A percentile compares a stretch with the other conserved stretches of the same genome.
Evolutionary conservation across 2,113 vertebrate genomes (phyloP).

Genomic region (Eleginops maclovinus): DNA sequence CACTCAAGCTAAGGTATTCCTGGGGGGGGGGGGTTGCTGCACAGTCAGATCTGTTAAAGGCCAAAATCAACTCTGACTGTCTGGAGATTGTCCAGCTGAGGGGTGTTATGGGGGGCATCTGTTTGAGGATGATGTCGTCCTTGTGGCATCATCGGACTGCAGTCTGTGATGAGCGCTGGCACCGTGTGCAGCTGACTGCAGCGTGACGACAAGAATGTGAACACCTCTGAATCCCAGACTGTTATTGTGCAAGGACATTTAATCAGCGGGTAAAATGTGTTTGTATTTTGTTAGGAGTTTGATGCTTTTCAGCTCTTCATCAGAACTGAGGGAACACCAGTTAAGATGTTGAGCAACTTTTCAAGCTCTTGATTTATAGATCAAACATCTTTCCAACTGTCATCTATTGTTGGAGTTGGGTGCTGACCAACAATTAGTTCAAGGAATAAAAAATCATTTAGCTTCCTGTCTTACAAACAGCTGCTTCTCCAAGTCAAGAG

Average conservation of each 20-base stretch:
- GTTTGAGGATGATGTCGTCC: conserved; percentile 55
- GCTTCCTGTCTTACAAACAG: conserved; percentile 8
- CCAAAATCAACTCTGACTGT: conserved; percentile 19
- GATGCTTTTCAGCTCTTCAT: background rate
- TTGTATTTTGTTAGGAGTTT: too few species aligned
- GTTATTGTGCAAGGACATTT: conserved; percentile 6
- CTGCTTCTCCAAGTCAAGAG: background rate
- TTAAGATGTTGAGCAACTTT: background rate
- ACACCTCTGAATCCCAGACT: background rate
- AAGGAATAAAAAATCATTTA: background rate
- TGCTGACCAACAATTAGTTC: background rate
- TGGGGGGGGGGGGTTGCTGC: conserved; percentile 27
- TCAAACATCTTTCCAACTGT: background rate
- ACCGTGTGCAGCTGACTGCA: conserved; percentile 16
- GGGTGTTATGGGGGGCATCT: conserved; percentile 56
- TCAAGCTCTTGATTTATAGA: background rate
- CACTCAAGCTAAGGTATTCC: conserved; percentile 34
- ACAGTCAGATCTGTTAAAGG: conserved; percentile 48
- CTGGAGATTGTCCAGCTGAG: conserved; percentile 59
- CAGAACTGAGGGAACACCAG: background rate
- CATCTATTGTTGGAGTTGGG: background rate
- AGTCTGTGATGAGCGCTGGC: conserved; percentile 23
- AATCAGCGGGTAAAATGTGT: too few species aligned
- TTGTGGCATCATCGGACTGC: conserved; percentile 37
- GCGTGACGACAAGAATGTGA: background rate